Conservation (phyloP, 2,888 invertebrate genomes). For the Brachyptera putata region DNA sequence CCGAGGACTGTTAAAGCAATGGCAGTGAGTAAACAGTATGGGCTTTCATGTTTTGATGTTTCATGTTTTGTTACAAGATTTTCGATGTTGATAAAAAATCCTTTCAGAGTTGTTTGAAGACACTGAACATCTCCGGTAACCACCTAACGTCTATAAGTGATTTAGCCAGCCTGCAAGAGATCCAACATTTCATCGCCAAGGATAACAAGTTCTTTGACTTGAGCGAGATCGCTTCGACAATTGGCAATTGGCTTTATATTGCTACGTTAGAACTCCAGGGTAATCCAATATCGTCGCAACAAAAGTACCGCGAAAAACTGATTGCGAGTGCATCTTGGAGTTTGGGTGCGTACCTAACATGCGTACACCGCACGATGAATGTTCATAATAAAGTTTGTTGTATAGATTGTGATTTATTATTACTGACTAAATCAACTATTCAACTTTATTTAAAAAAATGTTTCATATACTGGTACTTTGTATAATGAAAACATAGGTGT, state of each 20-base stretch:
- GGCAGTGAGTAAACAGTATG: conserved; percentile 49
- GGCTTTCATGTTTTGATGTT: too few relatives aligned
- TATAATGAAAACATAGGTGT: not conserved
- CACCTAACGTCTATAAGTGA: conserved; percentile 35
- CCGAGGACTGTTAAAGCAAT: conserved; percentile 56
- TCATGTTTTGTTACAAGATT: too few relatives aligned
- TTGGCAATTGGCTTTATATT: conserved; percentile 54
- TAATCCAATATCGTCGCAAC: conserved; percentile 60
- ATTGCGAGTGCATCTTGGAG: conserved; percentile 55
- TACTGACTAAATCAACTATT: too few relatives aligned
- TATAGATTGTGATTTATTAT: too few relatives aligned
- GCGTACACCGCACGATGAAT: not conserved
- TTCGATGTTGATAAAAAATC: not conserved
- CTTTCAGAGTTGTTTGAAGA: conserved; percentile 52
- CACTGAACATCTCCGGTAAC: conserved; percentile 55
- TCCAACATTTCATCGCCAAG: conserved; percentile 29
- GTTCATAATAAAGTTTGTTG: too few relatives aligned
- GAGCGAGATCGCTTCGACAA: conserved; percentile 50
- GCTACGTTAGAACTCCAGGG: conserved; percentile 55
- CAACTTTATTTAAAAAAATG: not conserved
- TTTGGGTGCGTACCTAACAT: conserved; percentile 48
- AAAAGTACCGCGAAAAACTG: conserved; percentile 63
- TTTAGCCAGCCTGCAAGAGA: conserved; percentile 29
- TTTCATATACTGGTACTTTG: not conserved
- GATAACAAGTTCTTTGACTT: conserved; percentile 48